Conservation (phyloP, 2,888 invertebrate genomes). For the Trichogramma evanescens region DNA sequence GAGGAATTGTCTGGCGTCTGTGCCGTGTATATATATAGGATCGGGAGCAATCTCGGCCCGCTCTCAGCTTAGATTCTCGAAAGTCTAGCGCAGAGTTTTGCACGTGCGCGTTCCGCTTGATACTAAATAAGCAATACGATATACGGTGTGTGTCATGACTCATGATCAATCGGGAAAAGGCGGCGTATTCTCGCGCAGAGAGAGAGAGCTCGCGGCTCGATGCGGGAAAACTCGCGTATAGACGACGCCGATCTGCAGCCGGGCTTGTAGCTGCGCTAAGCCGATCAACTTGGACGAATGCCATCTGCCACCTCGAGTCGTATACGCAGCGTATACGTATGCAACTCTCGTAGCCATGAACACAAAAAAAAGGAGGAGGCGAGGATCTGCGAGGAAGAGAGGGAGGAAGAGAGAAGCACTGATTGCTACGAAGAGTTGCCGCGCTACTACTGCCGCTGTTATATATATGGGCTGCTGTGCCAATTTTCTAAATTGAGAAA, state of each 20-base stretch:
- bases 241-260: not conserved
- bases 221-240: not conserved
- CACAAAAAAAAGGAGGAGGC: too few relatives aligned
- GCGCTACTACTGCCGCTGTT: too few relatives aligned
- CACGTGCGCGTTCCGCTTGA: too few relatives aligned
- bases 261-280: constrained; percentile 9
- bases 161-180: not conserved
- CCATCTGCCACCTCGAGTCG: constrained; percentile 7
- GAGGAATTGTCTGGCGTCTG: too few relatives aligned
- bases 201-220: constrained; percentile 4
- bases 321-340: not conserved
- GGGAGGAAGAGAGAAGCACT: constrained; percentile 1
- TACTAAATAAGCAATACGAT: too few relatives aligned
- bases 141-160: too few relatives aligned
- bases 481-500: constrained; percentile 23
- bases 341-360: too few relatives aligned
- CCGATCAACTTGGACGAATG: constrained; percentile 22
- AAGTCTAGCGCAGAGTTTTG: too few relatives aligned
- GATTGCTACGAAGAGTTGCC: constrained; percentile 9
- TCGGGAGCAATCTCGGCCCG: too few relatives aligned
- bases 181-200: constrained; percentile 14
- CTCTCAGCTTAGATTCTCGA: too few relatives aligned
- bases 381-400: too few relatives aligned
- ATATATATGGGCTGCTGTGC: constrained; percentile 10
- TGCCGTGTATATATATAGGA: too few relatives aligned